Evolutionary conservation across 2,113 vertebrate genomes (phyloP), one percentile per base, ranked within the genome.

Genomic region (Epinephelus moara): DNA sequence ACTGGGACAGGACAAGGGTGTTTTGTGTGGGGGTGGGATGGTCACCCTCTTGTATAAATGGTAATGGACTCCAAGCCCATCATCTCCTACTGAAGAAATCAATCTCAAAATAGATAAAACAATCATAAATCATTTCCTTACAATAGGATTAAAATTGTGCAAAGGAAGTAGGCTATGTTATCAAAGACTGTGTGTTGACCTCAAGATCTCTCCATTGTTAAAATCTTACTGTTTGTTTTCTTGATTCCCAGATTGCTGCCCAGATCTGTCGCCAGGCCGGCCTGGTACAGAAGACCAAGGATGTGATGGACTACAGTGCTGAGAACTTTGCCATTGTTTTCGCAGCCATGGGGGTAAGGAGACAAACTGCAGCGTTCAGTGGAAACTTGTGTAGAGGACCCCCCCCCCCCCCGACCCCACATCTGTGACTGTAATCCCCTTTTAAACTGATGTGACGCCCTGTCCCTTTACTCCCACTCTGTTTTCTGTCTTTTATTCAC

Each of bases 261-360:
- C 96, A 96, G 91, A 96, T 96, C 82, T 96, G 96, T 93, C 95
- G 96, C 30, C 96, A 96, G 85, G 96, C 96, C 1, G 96, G 96
- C 10, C 87, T 96, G 56, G 96, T 96, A 68, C 89, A 96, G 89
- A 96, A 96, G 82, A 92, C 95, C 40, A 96, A 96, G 80, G 96
- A 96, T 66, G 96, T 96, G 70, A 94, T 95, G 94, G 96, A 96
- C 92, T 96, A 96, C 89, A 96, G 94, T 7, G 64, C 89, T 1
- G 96, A 96, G 1, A 96, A 96, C 94, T 96, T 96, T 75, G 96
- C 96, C 78, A 96, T 96, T 62, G 96, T 96, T 53, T 96, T 96
- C 3, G 96, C 96, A 49, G 96, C 96, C 71, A 96, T 96, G 96
- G 96, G 95, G 89, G 95, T 96, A 84, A 94, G 95, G 63, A 23